Evolutionary conservation across 2,888 invertebrate genomes (phyloP), one percentile per base, ranked within the genome.

Genomic region (Onchidella celtica): DNA sequence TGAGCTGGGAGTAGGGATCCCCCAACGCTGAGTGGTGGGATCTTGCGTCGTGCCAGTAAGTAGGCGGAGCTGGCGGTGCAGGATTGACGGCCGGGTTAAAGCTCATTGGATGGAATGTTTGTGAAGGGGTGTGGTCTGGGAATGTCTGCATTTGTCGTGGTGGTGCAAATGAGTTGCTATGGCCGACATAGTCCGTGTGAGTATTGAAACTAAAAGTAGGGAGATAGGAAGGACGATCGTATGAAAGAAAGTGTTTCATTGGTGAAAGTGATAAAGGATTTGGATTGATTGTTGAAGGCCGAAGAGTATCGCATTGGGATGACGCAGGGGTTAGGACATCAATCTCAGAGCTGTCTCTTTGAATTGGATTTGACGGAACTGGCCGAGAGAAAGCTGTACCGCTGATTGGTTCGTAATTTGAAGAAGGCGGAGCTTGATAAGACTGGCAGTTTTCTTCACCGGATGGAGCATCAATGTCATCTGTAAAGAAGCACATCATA

Each of bases 301-400:
- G 79, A 29, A 82, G 63, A 61, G 65, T 73, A 65, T 80, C 77
- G 36, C 68, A 76, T 17, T 81, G 84, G 57, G 81, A 73, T 11
- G 78, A 36, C 14, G 61, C 47, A 3, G 73, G 61, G 11, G 81
- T 24, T 4, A 29, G 29, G 9, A 75, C 76, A n/a, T 81, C 75
- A 61, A 63, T 68, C 65, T 80, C 81, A 29, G 75, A 61, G 34
- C 55, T 47, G 17, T 78, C 74, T 27, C 82, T 34, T 79, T 38
- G 65, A 82, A 74, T 79, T 27, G 85, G 83, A n/a, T 29, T 77
- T 21, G 86, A 83, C 0, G 88, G 89, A 3, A 73, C 79, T 2
- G 89, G 89, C 32, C 89, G 79, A 6, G 85, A 80, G 66, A 90
- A 90, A 6, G 90, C 89, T 9, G 90, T 89, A 6, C 85, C 86